Conservation (phyloP, 2,888 invertebrate species). For the Lacanobia oleracea region DNA sequence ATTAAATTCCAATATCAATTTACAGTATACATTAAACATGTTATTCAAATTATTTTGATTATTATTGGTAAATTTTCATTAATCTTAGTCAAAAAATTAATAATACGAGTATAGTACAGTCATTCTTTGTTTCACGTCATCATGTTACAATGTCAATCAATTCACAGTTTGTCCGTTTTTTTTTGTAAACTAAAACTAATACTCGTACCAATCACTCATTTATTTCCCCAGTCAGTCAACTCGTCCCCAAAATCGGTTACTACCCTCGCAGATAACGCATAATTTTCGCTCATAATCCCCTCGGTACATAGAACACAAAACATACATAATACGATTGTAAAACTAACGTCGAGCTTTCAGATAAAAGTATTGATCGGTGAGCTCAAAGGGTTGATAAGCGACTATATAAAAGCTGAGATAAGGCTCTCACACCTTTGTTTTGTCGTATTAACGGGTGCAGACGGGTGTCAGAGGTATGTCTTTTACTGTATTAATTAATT, state of each 20-base stretch:
- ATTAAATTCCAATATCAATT: too few relatives aligned
- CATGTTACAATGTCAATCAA: too few relatives aligned
- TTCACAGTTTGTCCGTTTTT: too few relatives aligned
- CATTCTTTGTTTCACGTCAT: too few relatives aligned
- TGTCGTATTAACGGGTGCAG: constrained; percentile 44
- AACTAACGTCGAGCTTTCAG: constrained; percentile 54
- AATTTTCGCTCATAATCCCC: constrained; percentile 37
- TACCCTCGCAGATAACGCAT: constrained; percentile 29
- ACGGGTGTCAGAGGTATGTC: constrained; percentile 57
- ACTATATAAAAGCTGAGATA: constrained; percentile 81
- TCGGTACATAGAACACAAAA: constrained; percentile 22
- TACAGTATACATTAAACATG: too few relatives aligned
- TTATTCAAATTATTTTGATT: too few relatives aligned
- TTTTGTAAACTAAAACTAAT: too few relatives aligned
- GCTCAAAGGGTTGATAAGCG: constrained; percentile 71
- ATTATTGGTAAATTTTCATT: too few relatives aligned
- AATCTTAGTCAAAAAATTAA: too few relatives aligned
- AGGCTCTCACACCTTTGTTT: constrained; percentile 75
- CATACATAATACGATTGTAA: constrained; percentile 24
- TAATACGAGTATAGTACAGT: too few relatives aligned
- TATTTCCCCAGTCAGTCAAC: not conserved
- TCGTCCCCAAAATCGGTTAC: constrained; percentile 17
- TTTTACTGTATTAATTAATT: constrained; percentile 17
- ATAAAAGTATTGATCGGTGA: constrained; percentile 85
- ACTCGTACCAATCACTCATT: too few relatives aligned